A percentile compares a stretch with the other conserved stretches of the same genome.
Evolutionary conservation across 2,797 vertebrate species (phyloP).

Genomic region (Hemitrygon akajei): DNA sequence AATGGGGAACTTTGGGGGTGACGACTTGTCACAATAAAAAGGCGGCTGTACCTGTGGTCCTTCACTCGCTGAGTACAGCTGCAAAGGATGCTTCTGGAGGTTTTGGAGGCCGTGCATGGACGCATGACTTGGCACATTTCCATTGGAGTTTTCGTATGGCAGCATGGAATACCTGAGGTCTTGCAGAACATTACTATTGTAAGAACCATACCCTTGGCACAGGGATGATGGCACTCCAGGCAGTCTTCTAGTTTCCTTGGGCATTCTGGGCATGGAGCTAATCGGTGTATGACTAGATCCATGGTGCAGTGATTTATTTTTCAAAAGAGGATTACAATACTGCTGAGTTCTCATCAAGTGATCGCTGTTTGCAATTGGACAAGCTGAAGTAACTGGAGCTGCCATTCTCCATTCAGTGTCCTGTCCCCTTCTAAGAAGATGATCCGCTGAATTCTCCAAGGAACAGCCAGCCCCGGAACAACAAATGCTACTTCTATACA

Average conservation of each 20-base stretch:
- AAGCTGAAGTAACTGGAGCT: rapidly evolving
- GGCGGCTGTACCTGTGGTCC: not conserved
- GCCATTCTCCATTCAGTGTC: conserved; percentile 52
- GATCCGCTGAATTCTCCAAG: conserved; percentile 49
- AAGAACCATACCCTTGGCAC: conserved; percentile 41
- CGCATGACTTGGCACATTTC: not conserved
- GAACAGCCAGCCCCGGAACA: conserved; percentile 59
- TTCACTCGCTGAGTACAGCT: not conserved
- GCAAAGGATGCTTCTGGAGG: not conserved
- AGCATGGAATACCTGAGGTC: not conserved
- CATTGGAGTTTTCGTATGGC: not conserved
- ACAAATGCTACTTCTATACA: conserved; percentile 69
- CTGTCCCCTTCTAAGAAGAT: conserved; percentile 42
- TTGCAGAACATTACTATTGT: not conserved
- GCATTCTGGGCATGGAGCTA: conserved; percentile 30
- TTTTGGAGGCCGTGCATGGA: not conserved
- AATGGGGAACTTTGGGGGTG: not conserved
- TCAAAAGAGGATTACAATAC: conserved; percentile 25
- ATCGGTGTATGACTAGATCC: conserved; percentile 41
- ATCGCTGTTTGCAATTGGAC: not conserved
- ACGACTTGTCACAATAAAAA: not conserved
- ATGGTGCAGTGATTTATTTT: conserved; percentile 35
- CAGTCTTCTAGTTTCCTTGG: conserved; percentile 44
- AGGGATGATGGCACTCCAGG: not conserved
- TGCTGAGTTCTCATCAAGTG: not conserved